These are phyloP conservation scores for Rhagoletis zephyria DNA, from an alignment of 1,140 invertebrate species.

Conservation along the genomic window DNA sequence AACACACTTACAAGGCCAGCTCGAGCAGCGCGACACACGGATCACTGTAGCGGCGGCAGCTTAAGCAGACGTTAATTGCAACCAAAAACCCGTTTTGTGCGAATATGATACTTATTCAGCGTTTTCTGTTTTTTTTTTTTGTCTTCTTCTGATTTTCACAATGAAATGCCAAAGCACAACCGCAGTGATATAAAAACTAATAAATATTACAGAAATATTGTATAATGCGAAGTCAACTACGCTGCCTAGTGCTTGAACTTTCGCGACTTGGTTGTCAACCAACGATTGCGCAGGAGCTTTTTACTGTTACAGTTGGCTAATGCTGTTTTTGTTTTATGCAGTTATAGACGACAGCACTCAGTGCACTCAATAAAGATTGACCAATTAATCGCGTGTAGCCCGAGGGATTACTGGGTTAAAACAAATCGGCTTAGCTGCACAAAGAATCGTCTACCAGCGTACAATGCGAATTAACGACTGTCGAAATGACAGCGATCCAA, in stretches of 20 bases:
- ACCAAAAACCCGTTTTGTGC: slow-evolving; percentile 24
- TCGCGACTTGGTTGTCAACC: not conserved
- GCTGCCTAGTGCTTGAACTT: not conserved
- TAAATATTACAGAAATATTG: not conserved
- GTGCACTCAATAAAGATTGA: not conserved
- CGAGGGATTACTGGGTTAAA: not conserved
- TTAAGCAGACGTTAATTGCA: not conserved
- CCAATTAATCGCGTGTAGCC: not conserved
- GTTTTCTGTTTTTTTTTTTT: not conserved
- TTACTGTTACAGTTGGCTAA: no score
- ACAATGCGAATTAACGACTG: slow-evolving; percentile 22
- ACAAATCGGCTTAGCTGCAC: not conserved
- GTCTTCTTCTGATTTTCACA: not conserved
- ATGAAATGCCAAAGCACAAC: not conserved
- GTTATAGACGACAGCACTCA: not conserved
- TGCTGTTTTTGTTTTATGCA: not conserved
- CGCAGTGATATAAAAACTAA: not conserved
- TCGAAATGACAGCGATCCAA: slow-evolving; percentile 9
- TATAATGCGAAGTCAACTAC: not conserved
- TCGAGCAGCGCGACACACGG: not conserved
- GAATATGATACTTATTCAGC: not conserved
- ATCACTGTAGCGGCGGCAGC: not conserved
- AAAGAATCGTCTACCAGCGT: not conserved
- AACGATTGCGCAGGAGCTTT: not conserved
- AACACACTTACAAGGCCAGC: not conserved